Percentiles rank a stretch among this genome's conserved stretches.
Evolutionary conservation across 2,888 invertebrate species (phyloP).

Genomic region (Neoscelio sp.): DNA sequence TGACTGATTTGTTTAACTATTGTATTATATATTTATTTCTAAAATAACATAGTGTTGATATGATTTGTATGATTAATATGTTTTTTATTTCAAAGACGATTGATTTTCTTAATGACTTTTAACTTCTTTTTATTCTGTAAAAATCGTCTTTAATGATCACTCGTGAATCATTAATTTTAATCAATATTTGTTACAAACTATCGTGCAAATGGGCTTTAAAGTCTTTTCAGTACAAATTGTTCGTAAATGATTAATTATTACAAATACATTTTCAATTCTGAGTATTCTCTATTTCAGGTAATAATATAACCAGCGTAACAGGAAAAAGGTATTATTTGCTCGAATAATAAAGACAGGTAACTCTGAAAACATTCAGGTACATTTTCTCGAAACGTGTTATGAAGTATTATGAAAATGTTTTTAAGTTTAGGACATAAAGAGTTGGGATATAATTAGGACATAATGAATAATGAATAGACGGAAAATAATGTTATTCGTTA

Average conservation of each 20-base stretch:
- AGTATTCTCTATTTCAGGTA: slow-evolving; percentile 26
- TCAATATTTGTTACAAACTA: slow-evolving; percentile 37
- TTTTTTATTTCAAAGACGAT: not conserved
- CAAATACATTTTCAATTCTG: slow-evolving; percentile 10
- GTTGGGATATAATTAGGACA: slow-evolving; percentile 29
- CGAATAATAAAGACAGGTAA: slow-evolving; percentile 16
- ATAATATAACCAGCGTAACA: slow-evolving; percentile 54
- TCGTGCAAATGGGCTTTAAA: slow-evolving; percentile 30
- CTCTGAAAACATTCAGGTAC: slow-evolving; percentile 33
- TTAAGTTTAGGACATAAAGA: slow-evolving; percentile 49
- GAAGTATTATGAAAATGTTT: slow-evolving; percentile 30
- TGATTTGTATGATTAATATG: slow-evolving; percentile 11
- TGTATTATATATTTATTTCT: too few species aligned
- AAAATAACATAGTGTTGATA: too few species aligned
- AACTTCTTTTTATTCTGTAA: not conserved
- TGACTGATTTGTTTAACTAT: not conserved
- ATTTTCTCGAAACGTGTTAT: slow-evolving; percentile 34
- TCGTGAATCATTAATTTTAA: slow-evolving; percentile 21
- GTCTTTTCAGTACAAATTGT: slow-evolving; percentile 19
- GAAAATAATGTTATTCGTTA: too few species aligned
- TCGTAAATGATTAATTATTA: slow-evolving; percentile 41
- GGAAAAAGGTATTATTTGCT: slow-evolving; percentile 55
- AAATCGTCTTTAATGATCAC: not conserved
- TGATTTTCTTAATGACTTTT: slow-evolving; percentile 13
- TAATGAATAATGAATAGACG: too few species aligned